Base-by-base conservation (phyloP, 2,113 vertebrate genomes). In the Neomonachus schauinslandi region DNA sequence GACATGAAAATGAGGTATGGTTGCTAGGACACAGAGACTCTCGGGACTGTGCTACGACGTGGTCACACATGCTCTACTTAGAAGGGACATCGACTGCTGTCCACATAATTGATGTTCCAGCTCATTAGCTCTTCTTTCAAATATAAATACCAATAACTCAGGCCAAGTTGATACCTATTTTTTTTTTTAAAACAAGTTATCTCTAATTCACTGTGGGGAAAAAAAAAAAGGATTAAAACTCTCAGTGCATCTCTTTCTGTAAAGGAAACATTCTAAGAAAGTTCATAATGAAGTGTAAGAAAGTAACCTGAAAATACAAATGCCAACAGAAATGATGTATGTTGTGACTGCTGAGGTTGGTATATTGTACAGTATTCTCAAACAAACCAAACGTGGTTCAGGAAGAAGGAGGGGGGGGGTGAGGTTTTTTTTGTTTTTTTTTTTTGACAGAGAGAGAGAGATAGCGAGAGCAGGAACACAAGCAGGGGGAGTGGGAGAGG, bases 41-140 rank as follows among this genome's bases (percentile, higher is more conserved):
- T 31, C 0, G 4, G 46, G 0, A 0, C 11, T 11, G 51, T 59
- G n/a, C 83, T 51, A 5, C 0, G 0, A 5, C 0, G 0, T 39
- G 71, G 89, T 57, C 31, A 18, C 59, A 0, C 0, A 2, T 10
- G 4, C 42, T 8, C 2, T 55, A 26, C 81, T 46, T 22, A 11
- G 91, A 57, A 36, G 63, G 69, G 77, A 55, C 22, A 19, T 0
- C 24, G 24, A n/a, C 0, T 4, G 24, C 33, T n/a, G 28, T 31
- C 63, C n/a, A 39, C 31, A 11, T 0, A 12, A 69, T 0, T 14
- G 11, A 74, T 8, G 59, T n/a, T 74, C 19, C 13, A 13, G 49
- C 39, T 83, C 12, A 51, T 19, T 7, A 53, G 59, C 4, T 57
- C 22, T 53, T 55, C 55, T 51, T 65, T 28, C 31, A 93, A 55